phyloP scores from a whole-genome alignment of 2,113 vertebrate species.

The Megalops atlanticus region DNA sequence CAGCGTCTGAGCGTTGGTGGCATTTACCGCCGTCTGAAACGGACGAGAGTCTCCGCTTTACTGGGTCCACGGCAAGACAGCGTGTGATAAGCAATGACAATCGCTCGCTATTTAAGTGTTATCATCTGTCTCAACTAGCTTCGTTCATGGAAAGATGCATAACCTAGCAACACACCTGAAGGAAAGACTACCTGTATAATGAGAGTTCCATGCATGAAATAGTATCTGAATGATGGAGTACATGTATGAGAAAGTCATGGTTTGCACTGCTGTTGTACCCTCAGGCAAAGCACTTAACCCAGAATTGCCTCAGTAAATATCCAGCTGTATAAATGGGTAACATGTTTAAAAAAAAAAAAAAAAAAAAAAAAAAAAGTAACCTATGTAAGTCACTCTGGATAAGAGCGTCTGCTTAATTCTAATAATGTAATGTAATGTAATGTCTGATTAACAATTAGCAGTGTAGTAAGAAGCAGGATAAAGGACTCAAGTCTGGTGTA shows the following conservation, averaged over 20 bases:
- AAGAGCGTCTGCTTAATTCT: too few species aligned
- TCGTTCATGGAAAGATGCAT: neutral
- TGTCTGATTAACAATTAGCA: too few species aligned
- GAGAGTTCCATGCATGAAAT: neutral
- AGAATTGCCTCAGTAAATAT: too few species aligned
- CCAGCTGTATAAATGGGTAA: too few species aligned
- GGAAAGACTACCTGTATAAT: neutral
- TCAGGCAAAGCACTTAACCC: too few species aligned
- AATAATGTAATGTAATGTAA: too few species aligned
- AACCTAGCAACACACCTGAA: neutral
- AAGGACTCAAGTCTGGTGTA: slow-evolving; percentile 42
- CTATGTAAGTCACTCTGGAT: too few species aligned
- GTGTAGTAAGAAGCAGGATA: too few species aligned
- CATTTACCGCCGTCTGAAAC: slow-evolving; percentile 80
- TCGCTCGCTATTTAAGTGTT: neutral
- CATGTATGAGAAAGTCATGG: neutral
- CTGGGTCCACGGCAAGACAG: neutral
- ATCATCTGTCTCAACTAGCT: neutral
- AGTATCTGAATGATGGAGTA: neutral
- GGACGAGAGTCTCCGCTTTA: slow-evolving; percentile 24
- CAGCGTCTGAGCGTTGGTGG: slow-evolving; percentile 75
- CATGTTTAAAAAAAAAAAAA: too few species aligned
- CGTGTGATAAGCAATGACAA: neutral
- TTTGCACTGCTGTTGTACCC: too few species aligned
- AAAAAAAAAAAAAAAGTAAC: too few species aligned